phyloP scores from a whole-genome alignment of 2,113 vertebrate genomes.

The Actenoides hombroni region DNA sequence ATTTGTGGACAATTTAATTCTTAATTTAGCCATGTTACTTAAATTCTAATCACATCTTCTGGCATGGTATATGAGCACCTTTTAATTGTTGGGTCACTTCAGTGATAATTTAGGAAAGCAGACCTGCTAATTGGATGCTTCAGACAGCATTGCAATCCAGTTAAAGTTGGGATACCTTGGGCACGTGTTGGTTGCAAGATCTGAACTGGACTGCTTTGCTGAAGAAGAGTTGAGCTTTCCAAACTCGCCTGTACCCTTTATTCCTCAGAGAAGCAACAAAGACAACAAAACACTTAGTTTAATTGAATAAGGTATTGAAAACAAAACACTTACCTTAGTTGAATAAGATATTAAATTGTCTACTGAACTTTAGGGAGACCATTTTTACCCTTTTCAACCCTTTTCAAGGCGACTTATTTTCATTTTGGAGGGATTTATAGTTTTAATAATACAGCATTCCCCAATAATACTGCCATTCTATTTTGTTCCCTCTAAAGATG shows the following conservation, averaged over 20 bases:
- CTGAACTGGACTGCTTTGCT: not conserved
- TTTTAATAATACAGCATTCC: constrained; percentile 69
- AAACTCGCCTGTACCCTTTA: accelerated
- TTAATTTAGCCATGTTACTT: not conserved
- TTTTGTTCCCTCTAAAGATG: constrained; percentile 58
- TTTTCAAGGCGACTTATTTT: not conserved
- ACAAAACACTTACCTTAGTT: not conserved
- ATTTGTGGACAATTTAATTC: not conserved
- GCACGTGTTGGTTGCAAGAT: not conserved
- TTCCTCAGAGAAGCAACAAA: not conserved
- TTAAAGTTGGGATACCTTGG: not conserved
- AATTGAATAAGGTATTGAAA: not conserved
- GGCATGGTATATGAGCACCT: not conserved
- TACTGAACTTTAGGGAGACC: not conserved
- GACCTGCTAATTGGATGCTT: not conserved
- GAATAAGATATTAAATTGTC: not conserved
- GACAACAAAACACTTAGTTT: not conserved
- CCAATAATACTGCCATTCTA: constrained; percentile 11
- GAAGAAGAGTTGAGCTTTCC: not conserved
- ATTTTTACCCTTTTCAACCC: not conserved
- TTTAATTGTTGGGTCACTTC: not conserved
- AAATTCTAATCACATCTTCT: not conserved
- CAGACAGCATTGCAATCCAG: not conserved
- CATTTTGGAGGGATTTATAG: constrained; percentile 63
- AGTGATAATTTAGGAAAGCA: not conserved